A percentile compares a stretch with the other conserved stretches of the same genome.
phyloP scores from a whole-genome alignment of 2,113 vertebrate genomes.

The Myanophis thanlyinensis region DNA sequence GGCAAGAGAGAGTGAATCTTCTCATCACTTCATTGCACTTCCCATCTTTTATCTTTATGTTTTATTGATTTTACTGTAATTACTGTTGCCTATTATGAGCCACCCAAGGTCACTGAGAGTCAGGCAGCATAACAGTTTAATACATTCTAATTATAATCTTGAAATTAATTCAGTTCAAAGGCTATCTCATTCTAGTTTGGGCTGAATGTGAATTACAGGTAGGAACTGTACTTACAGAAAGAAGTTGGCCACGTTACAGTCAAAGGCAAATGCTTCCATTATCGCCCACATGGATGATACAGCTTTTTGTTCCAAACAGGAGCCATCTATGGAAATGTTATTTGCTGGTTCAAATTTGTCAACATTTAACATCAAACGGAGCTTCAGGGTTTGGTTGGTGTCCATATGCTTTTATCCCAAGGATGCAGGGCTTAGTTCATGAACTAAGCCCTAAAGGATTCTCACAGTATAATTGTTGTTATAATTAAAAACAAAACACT shows the following conservation, averaged over 20 bases:
- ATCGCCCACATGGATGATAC: background rate
- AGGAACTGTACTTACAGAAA: background rate
- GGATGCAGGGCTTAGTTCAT: constrained; percentile 13
- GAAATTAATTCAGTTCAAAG: background rate
- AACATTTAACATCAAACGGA: constrained; percentile 55
- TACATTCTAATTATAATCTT: background rate
- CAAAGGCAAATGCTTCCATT: background rate
- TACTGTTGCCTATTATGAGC: background rate
- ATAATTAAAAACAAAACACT: constrained; percentile 63
- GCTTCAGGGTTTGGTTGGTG: constrained; percentile 63
- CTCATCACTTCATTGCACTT: background rate
- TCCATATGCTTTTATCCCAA: constrained; percentile 18
- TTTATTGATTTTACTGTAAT: background rate
- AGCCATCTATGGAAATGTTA: constrained; percentile 32
- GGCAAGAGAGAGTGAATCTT: background rate
- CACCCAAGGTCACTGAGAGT: background rate
- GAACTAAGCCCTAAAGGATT: constrained; percentile 58
- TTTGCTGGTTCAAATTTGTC: constrained; percentile 49
- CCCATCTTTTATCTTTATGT: background rate
- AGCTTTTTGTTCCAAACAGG: background rate
- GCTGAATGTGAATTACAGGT: background rate
- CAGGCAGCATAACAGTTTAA: background rate
- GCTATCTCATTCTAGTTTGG: background rate
- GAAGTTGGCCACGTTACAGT: background rate
- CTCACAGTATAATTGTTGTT: constrained; percentile 62